Percentiles rank a stretch among this genome's conserved stretches.
Conservation (phyloP, 2,888 invertebrate genomes). For the Xestia ashworthii region DNA sequence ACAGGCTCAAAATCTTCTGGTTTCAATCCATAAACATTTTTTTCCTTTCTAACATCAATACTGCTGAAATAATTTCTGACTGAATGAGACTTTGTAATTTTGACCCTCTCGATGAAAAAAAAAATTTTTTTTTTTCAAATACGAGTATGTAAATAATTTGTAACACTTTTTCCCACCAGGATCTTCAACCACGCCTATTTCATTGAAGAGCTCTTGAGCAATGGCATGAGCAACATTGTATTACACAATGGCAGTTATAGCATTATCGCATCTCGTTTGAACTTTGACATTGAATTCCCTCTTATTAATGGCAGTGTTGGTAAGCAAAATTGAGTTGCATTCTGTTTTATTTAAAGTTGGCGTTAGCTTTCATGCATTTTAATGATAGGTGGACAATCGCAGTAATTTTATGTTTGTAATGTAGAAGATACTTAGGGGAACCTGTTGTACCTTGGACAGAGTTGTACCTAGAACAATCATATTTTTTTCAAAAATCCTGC, state of each 20-base stretch:
- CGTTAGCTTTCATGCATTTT: neutral
- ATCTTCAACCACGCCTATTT: constrained; percentile 65
- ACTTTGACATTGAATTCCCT: constrained; percentile 77
- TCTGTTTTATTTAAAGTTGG: constrained; percentile 4
- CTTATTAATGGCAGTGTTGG: constrained; percentile 69
- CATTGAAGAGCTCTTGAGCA: constrained; percentile 65
- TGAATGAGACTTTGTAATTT: neutral
- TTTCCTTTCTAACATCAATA: neutral
- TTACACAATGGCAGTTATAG: constrained; percentile 71
- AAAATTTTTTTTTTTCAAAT: too few species aligned
- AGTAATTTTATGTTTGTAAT: neutral
- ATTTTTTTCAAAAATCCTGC: too few species aligned
- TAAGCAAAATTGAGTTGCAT: constrained; percentile 65
- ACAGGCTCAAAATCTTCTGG: neutral
- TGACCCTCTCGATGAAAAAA: too few species aligned
- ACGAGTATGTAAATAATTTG: too few species aligned
- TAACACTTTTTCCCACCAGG: constrained; percentile 59
- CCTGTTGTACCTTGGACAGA: too few species aligned
- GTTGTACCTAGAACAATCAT: too few species aligned
- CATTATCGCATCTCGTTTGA: constrained; percentile 70
- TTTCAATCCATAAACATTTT: neutral
- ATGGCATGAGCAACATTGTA: constrained; percentile 79
- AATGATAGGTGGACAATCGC: neutral
- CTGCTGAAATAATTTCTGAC: neutral
- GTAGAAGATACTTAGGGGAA: too few species aligned